Percentiles rank a stretch among this genome's conserved stretches.
Conservation (phyloP, 2,797 vertebrate genomes). For the Corythornis leucogaster region DNA sequence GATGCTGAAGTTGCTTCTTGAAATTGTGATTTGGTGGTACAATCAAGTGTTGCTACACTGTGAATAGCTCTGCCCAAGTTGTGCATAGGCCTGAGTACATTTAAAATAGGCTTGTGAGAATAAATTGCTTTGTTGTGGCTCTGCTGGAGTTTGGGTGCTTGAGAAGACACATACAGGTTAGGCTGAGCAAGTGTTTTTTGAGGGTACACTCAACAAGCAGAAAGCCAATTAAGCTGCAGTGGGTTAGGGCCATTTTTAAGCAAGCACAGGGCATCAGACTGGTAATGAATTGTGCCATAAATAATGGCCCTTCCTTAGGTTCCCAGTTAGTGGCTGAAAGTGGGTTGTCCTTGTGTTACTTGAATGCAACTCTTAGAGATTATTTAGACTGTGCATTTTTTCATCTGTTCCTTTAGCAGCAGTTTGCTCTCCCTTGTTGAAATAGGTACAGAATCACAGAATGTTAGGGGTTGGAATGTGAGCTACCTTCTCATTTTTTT, state of each 20-base stretch:
- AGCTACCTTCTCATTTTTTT: background rate
- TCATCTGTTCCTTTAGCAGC: background rate
- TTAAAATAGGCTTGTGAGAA: background rate
- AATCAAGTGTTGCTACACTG: rapidly evolving
- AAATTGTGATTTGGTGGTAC: rapidly evolving
- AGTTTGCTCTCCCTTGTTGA: background rate
- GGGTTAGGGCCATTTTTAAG: background rate
- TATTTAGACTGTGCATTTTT: background rate
- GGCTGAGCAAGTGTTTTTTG: background rate
- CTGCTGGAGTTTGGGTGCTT: background rate
- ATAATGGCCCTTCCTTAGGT: background rate
- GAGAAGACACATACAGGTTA: background rate
- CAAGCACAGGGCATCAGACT: background rate
- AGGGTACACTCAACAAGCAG: background rate
- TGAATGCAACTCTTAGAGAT: background rate
- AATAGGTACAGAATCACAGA: background rate
- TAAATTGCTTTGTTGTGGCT: background rate
- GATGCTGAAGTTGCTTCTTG: background rate
- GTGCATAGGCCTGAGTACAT: background rate
- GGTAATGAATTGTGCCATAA: background rate
- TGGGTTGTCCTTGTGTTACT: background rate
- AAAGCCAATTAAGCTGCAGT: background rate
- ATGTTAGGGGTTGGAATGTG: background rate
- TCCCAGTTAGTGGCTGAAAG: background rate
- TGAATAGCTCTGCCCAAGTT: background rate